phyloP scores from a whole-genome alignment of 1,140 invertebrate species.

The Heliconius eleuchia region DNA sequence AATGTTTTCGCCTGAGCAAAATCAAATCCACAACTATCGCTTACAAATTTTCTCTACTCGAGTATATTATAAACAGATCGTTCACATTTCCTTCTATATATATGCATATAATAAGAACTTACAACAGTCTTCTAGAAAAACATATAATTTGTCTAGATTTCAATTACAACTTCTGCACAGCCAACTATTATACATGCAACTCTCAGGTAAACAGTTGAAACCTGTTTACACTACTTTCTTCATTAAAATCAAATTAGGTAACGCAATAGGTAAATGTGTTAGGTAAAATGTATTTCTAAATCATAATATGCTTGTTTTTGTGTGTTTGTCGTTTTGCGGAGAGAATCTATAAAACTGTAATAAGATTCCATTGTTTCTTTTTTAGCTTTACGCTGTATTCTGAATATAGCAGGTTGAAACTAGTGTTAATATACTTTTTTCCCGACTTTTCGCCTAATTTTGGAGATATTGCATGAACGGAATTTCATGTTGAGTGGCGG shows the following conservation, averaged over 20 bases:
- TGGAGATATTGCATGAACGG: no score
- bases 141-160: constrained; percentile 4
- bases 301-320: background rate
- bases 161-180: background rate
- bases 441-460: no score
- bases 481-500: no score
- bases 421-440: no score
- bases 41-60: no score
- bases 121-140: background rate
- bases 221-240: background rate
- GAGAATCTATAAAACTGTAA: no score
- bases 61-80: no score
- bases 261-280: constrained; percentile 22
- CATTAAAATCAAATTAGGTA: constrained; percentile 31
- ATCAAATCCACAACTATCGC: no score
- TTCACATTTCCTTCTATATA: background rate
- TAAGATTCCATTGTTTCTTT: no score
- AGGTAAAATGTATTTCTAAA: background rate
- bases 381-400: background rate
- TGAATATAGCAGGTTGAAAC: no score
- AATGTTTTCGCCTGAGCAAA: no score
- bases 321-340: background rate
- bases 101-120: background rate
- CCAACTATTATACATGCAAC: background rate
- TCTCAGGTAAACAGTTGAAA: background rate